These are phyloP conservation scores for Drosophila nigricruria DNA, from an alignment of 2,888 invertebrate genomes.

Conservation along the genomic window DNA sequence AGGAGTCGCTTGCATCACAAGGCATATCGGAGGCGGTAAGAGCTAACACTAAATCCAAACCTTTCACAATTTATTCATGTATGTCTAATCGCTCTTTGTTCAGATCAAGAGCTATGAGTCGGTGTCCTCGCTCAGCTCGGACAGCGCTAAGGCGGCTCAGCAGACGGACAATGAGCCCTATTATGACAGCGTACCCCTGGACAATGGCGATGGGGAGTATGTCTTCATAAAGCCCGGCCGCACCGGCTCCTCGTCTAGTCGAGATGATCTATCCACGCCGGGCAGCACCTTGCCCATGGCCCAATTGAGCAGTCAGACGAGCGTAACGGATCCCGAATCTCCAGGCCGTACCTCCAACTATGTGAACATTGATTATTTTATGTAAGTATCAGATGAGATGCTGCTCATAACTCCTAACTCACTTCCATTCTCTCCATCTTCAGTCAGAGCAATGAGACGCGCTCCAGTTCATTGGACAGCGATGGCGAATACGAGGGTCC, in stretches of 20 bases:
- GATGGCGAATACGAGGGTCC: constrained; percentile 86
- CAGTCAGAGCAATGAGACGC: constrained; percentile 85
- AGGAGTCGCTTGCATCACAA: constrained; percentile 85
- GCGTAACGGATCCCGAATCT: constrained; percentile 89
- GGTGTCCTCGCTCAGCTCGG: constrained; percentile 88
- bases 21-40: constrained; percentile 84
- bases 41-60: not conserved
- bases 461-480: constrained; percentile 86
- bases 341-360: constrained; percentile 94
- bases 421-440: not conserved
- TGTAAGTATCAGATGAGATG: constrained; percentile 86
- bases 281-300: constrained; percentile 87
- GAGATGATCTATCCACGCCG: constrained; percentile 88
- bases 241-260: constrained; percentile 88
- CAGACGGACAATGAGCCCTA: constrained; percentile 88
- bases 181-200: constrained; percentile 90
- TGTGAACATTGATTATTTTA: constrained; percentile 96
- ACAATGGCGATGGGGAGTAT: constrained; percentile 90
- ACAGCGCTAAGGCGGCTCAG: constrained; percentile 86
- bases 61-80: not conserved
- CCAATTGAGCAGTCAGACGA: constrained; percentile 85
- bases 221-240: constrained; percentile 90
- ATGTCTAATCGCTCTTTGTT: too few species aligned
- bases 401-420: not conserved
- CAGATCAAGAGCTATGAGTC: constrained; percentile 89